A percentile compares a stretch with the other conserved stretches of the same genome.
Evolutionary conservation across 2,888 invertebrate genomes (phyloP).

Genomic region (Paralinhomoeus sp.): DNA sequence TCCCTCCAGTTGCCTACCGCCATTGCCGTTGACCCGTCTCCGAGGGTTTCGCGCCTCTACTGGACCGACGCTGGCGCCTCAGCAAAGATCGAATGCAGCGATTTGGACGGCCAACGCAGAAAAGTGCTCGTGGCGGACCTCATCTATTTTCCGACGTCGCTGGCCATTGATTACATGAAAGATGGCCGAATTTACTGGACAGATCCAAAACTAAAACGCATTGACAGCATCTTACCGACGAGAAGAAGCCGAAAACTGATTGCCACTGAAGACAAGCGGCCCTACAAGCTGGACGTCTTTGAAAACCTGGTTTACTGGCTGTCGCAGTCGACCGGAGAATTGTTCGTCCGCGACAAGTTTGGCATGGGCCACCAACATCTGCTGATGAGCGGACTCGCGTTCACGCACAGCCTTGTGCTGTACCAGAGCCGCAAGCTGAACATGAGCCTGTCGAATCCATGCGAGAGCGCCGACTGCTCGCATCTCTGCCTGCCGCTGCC

Average conservation of each 20-base stretch:
- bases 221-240: conserved; percentile 60
- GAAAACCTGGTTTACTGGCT: conserved; percentile 79
- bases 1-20: conserved; percentile 60
- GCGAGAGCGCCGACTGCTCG: conserved; percentile 50
- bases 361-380: conserved; percentile 69
- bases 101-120: conserved; percentile 86
- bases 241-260: conserved; percentile 44
- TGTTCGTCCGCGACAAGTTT: conserved; percentile 78
- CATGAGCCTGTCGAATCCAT: conserved; percentile 26
- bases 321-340: conserved; percentile 62
- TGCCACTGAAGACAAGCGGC: conserved; percentile 12
- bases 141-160: conserved; percentile 61
- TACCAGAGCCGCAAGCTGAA: conserved; percentile 18
- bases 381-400: conserved; percentile 55
- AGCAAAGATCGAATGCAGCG: conserved; percentile 75
- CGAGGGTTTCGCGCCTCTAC: conserved; percentile 46
- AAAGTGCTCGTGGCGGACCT: conserved; percentile 52
- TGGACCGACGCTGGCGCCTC: conserved; percentile 78
- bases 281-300: conserved; percentile 52
- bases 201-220: conserved; percentile 62
- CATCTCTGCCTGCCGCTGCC: conserved; percentile 80
- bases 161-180: conserved; percentile 70
- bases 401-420: conserved; percentile 53
- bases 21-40: conserved; percentile 52
- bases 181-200: conserved; percentile 80